A percentile compares a stretch with the other conserved stretches of the same genome.
phyloP scores from a whole-genome alignment of 1,140 invertebrate genomes.

The Polyergus mexicanus region DNA sequence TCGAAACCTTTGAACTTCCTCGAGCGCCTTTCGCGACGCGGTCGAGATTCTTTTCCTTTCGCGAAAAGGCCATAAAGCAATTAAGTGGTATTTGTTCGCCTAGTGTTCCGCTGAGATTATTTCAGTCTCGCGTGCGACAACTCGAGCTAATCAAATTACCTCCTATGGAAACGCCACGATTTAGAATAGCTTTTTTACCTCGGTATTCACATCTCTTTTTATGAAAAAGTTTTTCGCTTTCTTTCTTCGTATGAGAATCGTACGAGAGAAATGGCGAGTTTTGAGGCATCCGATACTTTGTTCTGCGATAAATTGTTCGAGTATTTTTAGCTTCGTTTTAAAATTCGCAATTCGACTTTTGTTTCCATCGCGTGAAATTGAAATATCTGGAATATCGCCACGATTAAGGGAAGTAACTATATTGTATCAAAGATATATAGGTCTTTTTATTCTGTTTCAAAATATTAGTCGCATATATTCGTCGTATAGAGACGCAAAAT shows the following conservation, averaged over 20 bases:
- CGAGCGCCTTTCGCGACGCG: conserved; percentile 33
- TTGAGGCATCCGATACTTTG: background rate
- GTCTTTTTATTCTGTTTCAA: background rate
- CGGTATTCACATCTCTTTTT: background rate
- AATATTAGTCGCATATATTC: background rate
- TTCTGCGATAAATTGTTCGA: conserved; percentile 18
- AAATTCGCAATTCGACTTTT: background rate
- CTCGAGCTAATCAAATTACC: conserved; percentile 56
- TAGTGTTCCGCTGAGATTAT: conserved; percentile 40
- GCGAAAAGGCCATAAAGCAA: conserved; percentile 57
- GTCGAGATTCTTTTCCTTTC: conserved; percentile 56
- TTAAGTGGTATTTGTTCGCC: conserved; percentile 55
- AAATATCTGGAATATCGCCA: conserved; percentile 53
- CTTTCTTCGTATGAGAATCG: background rate
- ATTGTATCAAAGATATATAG: background rate
- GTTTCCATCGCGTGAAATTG: conserved; percentile 33
- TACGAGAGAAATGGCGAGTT: background rate
- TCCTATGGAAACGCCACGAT: conserved; percentile 19
- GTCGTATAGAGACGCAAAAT: conserved; percentile 3
- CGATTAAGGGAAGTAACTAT: background rate
- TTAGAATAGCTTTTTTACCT: conserved; percentile 4
- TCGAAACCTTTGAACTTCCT: conserved; percentile 70
- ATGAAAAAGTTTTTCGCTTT: background rate
- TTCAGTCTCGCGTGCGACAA: conserved; percentile 19
- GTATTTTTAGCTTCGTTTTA: background rate